Evolutionary conservation across 2,888 invertebrate genomes (phyloP), one percentile per base, ranked within the genome.

Genomic region (Podabrus alpinus): DNA sequence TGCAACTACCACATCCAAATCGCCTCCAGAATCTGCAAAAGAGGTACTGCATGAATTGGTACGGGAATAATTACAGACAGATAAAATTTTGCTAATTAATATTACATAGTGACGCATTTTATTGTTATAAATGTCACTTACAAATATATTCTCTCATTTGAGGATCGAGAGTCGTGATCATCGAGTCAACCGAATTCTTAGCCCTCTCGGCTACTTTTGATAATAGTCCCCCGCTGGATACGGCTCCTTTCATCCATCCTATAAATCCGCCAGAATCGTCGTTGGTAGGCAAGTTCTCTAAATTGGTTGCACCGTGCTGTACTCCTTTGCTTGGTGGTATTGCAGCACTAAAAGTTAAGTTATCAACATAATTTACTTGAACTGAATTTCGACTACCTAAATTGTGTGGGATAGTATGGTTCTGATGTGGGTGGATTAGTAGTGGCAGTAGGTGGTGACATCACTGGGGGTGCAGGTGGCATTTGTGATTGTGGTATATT

Each of bases 141-240:
- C 95, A 91, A 79, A 95, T 91, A 83, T 94, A 93, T 87, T 95
- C 94, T 85, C 92, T 93, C 96, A 96, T 96, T 86, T 96, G 95
- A 15, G 96, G 96, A 86, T 96, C 96, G 19, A 96, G 88, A 9
- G 95, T 95, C 10, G 95, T 95, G 71, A 96, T 95, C 90, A 96
- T 93, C 0, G 94, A 92, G 85, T 95, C 95, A 0, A 96, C 93
- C 1, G 95, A 95, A 82, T 89, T 94, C 88, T 94, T 93, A 0
- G 94, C 94, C 80, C 92, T 93, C 83, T 94, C 93, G 0, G 93
- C 93, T 10, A 94, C 92, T 82, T 91, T 90, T 67, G 91, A 91
- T 29, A 94, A 85, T 1, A 93, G 87, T 7, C 92, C 92, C 7
- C 92, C 92, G 21, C 89, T 89, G 0, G 91, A 88, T 1, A 94